phyloP scores from a whole-genome alignment of 2,797 vertebrate species.

The Taeniopygia guttata region DNA sequence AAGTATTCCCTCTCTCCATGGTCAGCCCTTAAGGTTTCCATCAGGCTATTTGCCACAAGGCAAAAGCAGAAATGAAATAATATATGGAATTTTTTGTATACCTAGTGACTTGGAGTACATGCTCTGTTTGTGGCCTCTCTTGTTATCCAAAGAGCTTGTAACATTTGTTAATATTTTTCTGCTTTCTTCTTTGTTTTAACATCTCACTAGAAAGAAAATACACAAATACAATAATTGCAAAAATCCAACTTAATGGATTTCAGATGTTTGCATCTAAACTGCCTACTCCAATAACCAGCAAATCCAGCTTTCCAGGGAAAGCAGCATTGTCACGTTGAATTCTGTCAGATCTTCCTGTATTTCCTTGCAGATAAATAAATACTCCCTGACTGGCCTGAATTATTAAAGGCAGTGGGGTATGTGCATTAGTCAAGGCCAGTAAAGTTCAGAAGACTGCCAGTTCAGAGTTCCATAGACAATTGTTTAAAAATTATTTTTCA shows the following conservation, averaged over 20 bases:
- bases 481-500: background rate
- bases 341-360: background rate
- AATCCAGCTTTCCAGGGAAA: background rate
- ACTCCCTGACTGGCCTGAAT: background rate
- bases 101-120: background rate
- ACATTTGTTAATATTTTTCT: background rate
- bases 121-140: background rate
- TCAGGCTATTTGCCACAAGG: background rate
- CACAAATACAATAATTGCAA: background rate
- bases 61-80: background rate
- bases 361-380: conserved; percentile 12
- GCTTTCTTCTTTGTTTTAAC: background rate
- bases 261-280: background rate
- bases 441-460: background rate
- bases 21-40: background rate
- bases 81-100: background rate
- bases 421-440: background rate
- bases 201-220: background rate
- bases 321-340: background rate
- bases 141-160: background rate
- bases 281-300: background rate
- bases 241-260: background rate
- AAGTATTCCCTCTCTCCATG: background rate
- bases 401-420: background rate
- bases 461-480: background rate